These are phyloP conservation scores for Calameuta filiformis DNA, from an alignment of 2,888 invertebrate species.

Conservation along the genomic window DNA sequence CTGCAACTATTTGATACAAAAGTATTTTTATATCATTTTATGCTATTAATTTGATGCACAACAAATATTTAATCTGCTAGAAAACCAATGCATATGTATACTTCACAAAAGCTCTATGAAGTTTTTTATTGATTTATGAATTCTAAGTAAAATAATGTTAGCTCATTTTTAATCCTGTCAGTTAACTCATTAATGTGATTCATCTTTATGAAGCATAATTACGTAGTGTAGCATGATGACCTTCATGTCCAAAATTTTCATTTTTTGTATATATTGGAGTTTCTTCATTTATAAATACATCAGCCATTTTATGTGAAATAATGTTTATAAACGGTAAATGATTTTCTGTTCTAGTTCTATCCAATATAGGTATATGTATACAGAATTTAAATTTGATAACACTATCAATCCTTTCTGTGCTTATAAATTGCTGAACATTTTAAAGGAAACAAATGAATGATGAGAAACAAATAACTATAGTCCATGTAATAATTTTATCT, in stretches of 20 bases:
- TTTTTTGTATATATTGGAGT: background rate
- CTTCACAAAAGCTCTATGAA: background rate
- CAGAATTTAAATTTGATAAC: background rate
- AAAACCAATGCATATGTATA: background rate
- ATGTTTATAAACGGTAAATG: background rate
- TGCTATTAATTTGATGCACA: background rate
- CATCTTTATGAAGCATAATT: background rate
- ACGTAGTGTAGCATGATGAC: background rate
- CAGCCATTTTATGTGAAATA: background rate
- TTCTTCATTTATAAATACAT: background rate
- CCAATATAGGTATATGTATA: background rate
- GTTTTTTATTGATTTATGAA: background rate
- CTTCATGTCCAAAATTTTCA: background rate
- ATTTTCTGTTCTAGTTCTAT: background rate
- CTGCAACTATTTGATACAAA: background rate
- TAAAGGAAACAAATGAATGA: background rate
- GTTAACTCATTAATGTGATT: background rate
- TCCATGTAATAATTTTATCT: background rate
- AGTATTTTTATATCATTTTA: background rate
- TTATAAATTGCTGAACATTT: background rate
- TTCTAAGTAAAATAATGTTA: background rate
- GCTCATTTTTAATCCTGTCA: background rate
- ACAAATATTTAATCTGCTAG: background rate
- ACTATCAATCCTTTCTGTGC: background rate
- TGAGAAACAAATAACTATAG: background rate